A percentile compares a stretch with the other conserved stretches of the same genome.
phyloP scores from a whole-genome alignment of 2,797 vertebrate genomes.

The Sebastiscus tertius region DNA sequence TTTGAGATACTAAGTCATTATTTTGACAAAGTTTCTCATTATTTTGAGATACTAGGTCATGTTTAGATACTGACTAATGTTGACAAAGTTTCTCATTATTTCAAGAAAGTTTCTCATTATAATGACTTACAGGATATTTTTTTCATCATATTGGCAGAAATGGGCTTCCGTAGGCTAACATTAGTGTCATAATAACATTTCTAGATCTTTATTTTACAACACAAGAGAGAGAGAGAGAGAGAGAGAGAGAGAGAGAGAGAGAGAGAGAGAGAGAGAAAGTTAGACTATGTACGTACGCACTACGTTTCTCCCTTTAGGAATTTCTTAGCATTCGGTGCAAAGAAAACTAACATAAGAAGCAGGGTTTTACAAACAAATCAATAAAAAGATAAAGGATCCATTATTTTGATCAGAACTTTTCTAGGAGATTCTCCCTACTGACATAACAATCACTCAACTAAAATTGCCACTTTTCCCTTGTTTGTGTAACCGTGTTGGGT shows the following conservation, averaged over 20 bases:
- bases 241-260: too few species aligned
- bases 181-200: slow-evolving; percentile 46
- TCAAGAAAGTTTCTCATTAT: not conserved
- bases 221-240: slow-evolving; percentile 8
- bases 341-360: slow-evolving; percentile 39
- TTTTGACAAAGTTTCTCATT: not conserved
- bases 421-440: slow-evolving; percentile 41
- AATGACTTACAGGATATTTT: not conserved
- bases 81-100: not conserved
- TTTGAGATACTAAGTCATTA: not conserved
- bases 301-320: slow-evolving; percentile 41
- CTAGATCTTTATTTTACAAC: slow-evolving; percentile 51
- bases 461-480: slow-evolving; percentile 82
- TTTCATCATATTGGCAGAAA: not conserved
- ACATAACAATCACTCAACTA: slow-evolving; percentile 52
- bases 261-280: too few species aligned
- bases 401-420: slow-evolving; percentile 25
- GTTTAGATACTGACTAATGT: not conserved
- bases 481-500: slow-evolving; percentile 46
- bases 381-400: slow-evolving; percentile 19
- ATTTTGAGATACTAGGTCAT: not conserved
- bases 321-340: slow-evolving; percentile 42
- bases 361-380: not conserved
- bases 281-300: slow-evolving; percentile 20
- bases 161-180: not conserved